phyloP scores from a whole-genome alignment of 2,888 invertebrate genomes.

The Eretmocerus hayati region DNA sequence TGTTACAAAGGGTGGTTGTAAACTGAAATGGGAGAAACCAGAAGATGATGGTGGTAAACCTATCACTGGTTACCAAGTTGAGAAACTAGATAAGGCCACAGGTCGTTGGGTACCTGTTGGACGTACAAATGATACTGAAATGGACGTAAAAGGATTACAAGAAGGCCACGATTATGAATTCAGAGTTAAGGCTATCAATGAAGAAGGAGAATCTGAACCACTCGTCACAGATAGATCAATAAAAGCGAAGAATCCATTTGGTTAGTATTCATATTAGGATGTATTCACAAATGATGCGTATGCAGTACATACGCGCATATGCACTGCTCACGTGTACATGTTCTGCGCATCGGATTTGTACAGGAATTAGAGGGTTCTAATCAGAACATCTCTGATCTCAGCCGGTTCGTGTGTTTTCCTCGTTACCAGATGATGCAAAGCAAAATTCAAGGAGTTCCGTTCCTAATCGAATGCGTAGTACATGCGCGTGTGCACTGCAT shows the following conservation, averaged over 20 bases:
- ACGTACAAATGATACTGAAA: conserved; percentile 75
- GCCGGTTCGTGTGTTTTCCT: too few relatives aligned
- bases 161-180: conserved; percentile 93
- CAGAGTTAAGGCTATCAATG: conserved; percentile 87
- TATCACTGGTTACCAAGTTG: conserved; percentile 85
- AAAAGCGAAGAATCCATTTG: conserved; percentile 93
- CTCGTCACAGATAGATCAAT: conserved; percentile 83
- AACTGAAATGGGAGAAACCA: conserved; percentile 88
- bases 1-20: conserved; percentile 83
- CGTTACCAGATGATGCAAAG: too few relatives aligned
- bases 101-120: conserved; percentile 93
- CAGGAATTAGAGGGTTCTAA: too few relatives aligned
- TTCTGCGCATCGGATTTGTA: too few relatives aligned
- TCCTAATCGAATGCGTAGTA: too few relatives aligned
- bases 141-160: conserved; percentile 81
- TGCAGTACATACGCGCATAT: too few relatives aligned
- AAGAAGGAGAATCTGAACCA: conserved; percentile 92
- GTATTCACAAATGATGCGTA: not conserved
- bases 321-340: too few relatives aligned
- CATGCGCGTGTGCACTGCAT: too few relatives aligned
- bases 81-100: conserved; percentile 86
- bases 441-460: too few relatives aligned
- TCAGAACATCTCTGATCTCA: too few relatives aligned
- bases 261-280: conserved; percentile 48
- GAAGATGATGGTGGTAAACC: conserved; percentile 94